Evolutionary conservation across 2,888 invertebrate species (phyloP), one percentile per base, ranked within the genome.

Genomic region (Dicycla oo): DNA sequence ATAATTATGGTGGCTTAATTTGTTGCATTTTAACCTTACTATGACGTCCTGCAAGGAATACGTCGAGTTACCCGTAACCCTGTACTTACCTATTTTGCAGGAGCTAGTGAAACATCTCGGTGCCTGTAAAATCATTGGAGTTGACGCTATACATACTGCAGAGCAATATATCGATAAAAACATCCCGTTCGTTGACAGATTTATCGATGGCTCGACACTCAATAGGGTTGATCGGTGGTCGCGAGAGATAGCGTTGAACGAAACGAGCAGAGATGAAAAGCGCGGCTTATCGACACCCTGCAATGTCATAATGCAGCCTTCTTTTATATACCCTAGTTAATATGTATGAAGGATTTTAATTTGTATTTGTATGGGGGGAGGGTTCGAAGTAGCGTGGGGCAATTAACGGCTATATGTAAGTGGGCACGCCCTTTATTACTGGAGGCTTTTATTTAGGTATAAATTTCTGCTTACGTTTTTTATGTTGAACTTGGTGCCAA

Each of bases 201-300:
- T 83, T 82, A 77, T 82, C 80, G 73, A 72, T 53, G 51, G 56
- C 53, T 61, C 58, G 58, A 67, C 73, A 68, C 68, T 80, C 73
- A 71, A 73, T 76, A 66, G 54, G 62, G 30, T 62, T 73, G 82
- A 74, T 82, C 71, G 71, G 68, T 80, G 75, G 72, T 61, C 45
- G 77, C 23, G 51, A 53, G 65, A 73, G 83, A 83, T 83, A 83
- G 71, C 66, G 69, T 4, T 53, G 72, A 68, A 56, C 15, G 63
- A 60, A 71, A 73, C 69, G 74, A 68, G 57, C 47, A 0, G 63
- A 58, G 66, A 76, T 81, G 82, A 77, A 80, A 80, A 57, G 57
- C 69, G 1, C 18, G 65, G 69, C 81, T 82, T 78, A 81, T 81
- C 83, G 75, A 47, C 60, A 67, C 70, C 56, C 38, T 68, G 47